Evolutionary conservation across 1,140 invertebrate genomes (phyloP).

Genomic region (Scaptomyza hsui): DNA sequence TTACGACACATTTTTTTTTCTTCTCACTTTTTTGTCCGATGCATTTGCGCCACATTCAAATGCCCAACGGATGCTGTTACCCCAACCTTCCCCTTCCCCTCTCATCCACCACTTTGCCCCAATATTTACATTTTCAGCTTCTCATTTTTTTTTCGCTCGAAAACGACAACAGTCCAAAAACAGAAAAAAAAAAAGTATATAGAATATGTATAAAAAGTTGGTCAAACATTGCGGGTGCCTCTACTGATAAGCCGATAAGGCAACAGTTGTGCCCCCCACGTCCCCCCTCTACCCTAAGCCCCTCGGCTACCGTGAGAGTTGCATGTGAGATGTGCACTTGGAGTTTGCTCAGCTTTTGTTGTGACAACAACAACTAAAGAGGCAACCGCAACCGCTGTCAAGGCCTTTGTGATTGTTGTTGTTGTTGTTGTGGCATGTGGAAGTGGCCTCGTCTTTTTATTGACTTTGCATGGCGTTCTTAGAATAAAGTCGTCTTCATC

Average conservation of each 20-base stretch:
- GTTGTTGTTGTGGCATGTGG: slow-evolving; percentile 17
- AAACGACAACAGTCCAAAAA: slow-evolving; percentile 37
- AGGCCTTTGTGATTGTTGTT: slow-evolving; percentile 11
- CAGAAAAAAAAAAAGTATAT: slow-evolving; percentile 3
- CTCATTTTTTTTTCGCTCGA: slow-evolving; percentile 44
- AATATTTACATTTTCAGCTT: slow-evolving; percentile 44
- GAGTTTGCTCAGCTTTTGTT: slow-evolving; percentile 66
- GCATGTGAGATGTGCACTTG: slow-evolving; percentile 41
- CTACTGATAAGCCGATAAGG: slow-evolving; percentile 61
- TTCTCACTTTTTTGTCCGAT: slow-evolving; percentile 39
- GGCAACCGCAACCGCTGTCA: slow-evolving; percentile 12
- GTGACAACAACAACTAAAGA: slow-evolving; percentile 19
- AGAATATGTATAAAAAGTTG: slow-evolving; percentile 36
- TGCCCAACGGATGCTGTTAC: slow-evolving; percentile 64
- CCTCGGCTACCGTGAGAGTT: slow-evolving; percentile 64
- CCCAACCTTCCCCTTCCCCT: not conserved
- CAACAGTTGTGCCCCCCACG: slow-evolving; percentile 25
- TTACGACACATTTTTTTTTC: slow-evolving; percentile 67
- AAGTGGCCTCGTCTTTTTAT: slow-evolving; percentile 14
- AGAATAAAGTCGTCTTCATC: slow-evolving; percentile 17
- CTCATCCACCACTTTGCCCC: slow-evolving; percentile 1
- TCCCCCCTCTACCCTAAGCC: not conserved
- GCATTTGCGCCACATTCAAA: slow-evolving; percentile 49
- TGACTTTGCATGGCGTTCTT: slow-evolving; percentile 34
- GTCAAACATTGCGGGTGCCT: slow-evolving; percentile 50